phyloP scores from a whole-genome alignment of 2,113 vertebrate species.

The Apeltes quadracus region DNA sequence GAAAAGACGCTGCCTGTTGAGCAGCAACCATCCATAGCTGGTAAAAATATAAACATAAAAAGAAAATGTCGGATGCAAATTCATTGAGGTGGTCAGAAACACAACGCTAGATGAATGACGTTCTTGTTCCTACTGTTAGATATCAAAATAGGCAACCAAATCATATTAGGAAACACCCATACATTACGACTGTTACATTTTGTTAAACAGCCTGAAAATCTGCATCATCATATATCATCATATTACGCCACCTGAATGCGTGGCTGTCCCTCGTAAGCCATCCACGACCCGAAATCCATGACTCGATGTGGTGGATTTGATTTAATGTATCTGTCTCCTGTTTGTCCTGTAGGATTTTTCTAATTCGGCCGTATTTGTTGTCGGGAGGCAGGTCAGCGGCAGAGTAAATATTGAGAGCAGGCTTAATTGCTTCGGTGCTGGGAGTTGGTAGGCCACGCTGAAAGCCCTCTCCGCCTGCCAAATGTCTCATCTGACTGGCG shows the following conservation, averaged over 20 bases:
- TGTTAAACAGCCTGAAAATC: neutral
- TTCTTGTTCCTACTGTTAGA: neutral
- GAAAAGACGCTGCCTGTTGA: neutral
- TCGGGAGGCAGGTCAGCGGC: constrained; percentile 55
- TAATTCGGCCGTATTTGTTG: constrained; percentile 33
- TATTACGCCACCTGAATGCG: too few relatives aligned
- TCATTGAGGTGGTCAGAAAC: neutral
- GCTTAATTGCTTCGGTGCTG: constrained; percentile 51
- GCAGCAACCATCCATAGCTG: constrained; percentile 1
- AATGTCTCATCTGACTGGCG: constrained; percentile 64
- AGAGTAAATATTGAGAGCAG: constrained; percentile 43
- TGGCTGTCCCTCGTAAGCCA: neutral
- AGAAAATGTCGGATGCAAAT: neutral
- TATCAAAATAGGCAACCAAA: neutral
- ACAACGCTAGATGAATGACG: neutral
- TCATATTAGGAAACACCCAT: neutral
- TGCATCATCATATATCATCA: neutral
- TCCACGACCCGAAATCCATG: neutral
- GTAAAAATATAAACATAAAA: constrained; percentile 3
- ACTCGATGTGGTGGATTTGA: neutral
- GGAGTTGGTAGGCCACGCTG: constrained; percentile 62
- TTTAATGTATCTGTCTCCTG: neutral
- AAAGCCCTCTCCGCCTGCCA: constrained; percentile 57
- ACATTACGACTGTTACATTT: neutral
- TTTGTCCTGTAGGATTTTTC: constrained; percentile 11